Base-by-base conservation (phyloP, 1,140 invertebrate species). In the Asbolus verrucosus region DNA sequence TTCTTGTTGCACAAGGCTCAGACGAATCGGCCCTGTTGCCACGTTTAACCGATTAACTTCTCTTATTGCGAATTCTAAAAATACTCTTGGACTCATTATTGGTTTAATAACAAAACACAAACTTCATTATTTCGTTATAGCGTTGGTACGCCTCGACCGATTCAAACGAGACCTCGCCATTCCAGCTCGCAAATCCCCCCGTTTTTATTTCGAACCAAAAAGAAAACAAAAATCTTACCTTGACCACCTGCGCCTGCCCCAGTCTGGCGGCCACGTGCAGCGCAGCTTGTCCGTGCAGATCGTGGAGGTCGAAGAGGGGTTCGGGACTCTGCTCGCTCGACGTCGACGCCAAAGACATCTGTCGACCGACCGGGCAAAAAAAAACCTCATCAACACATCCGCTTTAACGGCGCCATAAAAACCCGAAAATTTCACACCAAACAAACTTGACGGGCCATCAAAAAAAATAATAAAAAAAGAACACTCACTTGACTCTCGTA, bases 181-280 rank as follows among this genome's bases (percentile, higher is more conserved):
- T n/a, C n/a, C n/a, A n/a, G n/a, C n/a, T n/a, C n/a, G n/a, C n/a
- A n/a, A n/a, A n/a, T n/a, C n/a, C n/a, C n/a, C n/a, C n/a, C n/a
- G n/a, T n/a, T n/a, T n/a, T n/a, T n/a, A n/a, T n/a, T n/a, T n/a
- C n/a, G n/a, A n/a, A 27, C 24, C 24, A 8, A 27, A 3, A 27
- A 8, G 8, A 27, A 27, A 3, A 4, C 24, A 8, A 27, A 27
- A 27, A 27, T 8, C 43, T 61, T 72, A 85, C 82, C 70, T 89
- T 90, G 15, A 93, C 91, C 13, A 91, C 87, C 50, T 87, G 86
- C 5, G 88, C 87, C 76, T 95, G 92, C 24, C 89, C 95, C 77
- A 93, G 90, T 18, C 93, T 84, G 0, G 94, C 92, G 1, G 94
- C 93, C 38, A 93, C 86, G 81, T 95, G 94, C 38, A 95, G 81